Evolutionary conservation across 1,140 invertebrate genomes (phyloP).

Genomic region (Drosophila seguyi): DNA sequence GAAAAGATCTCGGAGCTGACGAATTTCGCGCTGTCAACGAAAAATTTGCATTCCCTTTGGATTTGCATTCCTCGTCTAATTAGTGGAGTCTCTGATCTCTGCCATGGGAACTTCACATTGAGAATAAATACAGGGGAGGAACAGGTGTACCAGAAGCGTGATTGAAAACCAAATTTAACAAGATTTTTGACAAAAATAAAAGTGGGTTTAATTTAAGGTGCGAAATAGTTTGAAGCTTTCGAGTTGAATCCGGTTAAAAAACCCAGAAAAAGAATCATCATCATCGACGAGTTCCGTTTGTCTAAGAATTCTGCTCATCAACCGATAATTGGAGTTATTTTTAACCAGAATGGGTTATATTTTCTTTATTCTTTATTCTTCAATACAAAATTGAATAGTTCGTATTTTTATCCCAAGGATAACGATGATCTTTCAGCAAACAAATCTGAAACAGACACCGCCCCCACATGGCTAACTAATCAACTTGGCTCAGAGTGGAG

Average conservation of each 20-base stretch:
- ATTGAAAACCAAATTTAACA: slow-evolving; percentile 24
- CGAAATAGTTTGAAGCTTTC: slow-evolving; percentile 4
- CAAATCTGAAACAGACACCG: neutral
- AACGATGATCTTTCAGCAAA: slow-evolving; percentile 34
- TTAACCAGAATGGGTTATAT: too few relatives aligned
- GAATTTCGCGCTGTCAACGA: slow-evolving; percentile 60
- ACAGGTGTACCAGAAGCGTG: slow-evolving; percentile 13
- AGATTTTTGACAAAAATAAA: slow-evolving; percentile 9
- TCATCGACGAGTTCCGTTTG: slow-evolving; percentile 3
- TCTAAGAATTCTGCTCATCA: neutral
- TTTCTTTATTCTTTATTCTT: neutral
- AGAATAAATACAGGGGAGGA: neutral
- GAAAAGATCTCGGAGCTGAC: slow-evolving; percentile 41
- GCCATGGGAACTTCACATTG: slow-evolving; percentile 59
- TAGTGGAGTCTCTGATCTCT: slow-evolving; percentile 44
- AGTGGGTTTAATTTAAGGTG: slow-evolving; percentile 8
- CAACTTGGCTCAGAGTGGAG: slow-evolving; percentile 24
- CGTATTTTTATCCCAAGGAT: too few relatives aligned
- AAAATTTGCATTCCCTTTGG: slow-evolving; percentile 22
- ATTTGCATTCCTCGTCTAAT: slow-evolving; percentile 57
- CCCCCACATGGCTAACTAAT: slow-evolving; percentile 45
- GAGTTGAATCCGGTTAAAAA: slow-evolving; percentile 7
- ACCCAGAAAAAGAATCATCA: neutral
- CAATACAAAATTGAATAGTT: neutral
- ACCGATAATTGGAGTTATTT: slow-evolving; percentile 6